Evolutionary conservation across 2,797 vertebrate species (phyloP).

Genomic region (Gymnopithys bicolor): DNA sequence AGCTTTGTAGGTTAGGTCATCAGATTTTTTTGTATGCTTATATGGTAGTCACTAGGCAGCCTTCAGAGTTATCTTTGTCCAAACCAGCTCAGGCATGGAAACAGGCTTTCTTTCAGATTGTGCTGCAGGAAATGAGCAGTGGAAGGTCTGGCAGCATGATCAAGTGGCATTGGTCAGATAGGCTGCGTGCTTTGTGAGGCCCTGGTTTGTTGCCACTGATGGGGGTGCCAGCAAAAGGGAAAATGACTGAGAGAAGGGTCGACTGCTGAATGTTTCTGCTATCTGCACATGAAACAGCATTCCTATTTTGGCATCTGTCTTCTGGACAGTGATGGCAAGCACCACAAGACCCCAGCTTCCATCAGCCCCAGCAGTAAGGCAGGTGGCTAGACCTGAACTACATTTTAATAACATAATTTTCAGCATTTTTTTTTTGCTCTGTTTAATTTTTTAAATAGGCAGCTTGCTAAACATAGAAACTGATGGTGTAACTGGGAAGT

Average conservation of each 20-base stretch:
- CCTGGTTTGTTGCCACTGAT: background rate
- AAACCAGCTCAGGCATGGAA: conserved; percentile 12
- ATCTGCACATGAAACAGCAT: background rate
- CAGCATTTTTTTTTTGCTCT: background rate
- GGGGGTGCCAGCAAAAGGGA: background rate
- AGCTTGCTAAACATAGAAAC: background rate
- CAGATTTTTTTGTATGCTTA: background rate
- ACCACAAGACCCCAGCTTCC: accelerated
- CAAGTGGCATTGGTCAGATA: accelerated
- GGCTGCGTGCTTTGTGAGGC: accelerated
- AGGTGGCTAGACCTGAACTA: background rate
- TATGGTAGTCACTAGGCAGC: conserved; percentile 32
- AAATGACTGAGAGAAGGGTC: background rate
- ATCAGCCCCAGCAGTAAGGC: background rate
- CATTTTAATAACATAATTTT: background rate
- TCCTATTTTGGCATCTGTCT: background rate
- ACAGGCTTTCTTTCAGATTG: conserved; percentile 7
- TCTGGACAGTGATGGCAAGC: background rate
- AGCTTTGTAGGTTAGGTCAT: conserved; percentile 35
- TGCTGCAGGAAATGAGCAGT: conserved; percentile 26
- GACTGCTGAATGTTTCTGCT: background rate
- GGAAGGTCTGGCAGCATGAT: background rate
- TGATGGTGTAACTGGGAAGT: background rate
- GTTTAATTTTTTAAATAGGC: background rate
- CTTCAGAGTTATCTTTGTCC: conserved; percentile 41